phyloP scores from a whole-genome alignment of 2,888 invertebrate species.

The Volucella bombylans region DNA sequence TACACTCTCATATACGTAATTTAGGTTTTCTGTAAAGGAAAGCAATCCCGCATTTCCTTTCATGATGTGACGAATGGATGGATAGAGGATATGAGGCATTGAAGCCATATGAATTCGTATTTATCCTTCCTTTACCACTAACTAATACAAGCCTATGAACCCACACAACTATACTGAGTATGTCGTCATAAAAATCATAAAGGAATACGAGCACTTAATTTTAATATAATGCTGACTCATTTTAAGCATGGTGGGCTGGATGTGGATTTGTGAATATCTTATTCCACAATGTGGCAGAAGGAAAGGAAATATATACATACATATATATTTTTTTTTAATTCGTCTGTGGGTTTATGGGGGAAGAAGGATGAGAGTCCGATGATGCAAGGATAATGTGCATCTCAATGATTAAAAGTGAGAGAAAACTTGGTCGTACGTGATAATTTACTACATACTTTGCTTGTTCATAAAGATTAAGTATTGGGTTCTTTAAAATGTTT shows the following conservation, averaged over 20 bases:
- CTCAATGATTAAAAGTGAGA: constrained; percentile 65
- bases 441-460: constrained; percentile 13
- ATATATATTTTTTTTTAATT: background rate
- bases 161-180: constrained; percentile 22
- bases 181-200: constrained; percentile 64
- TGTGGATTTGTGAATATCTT: constrained; percentile 65
- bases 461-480: background rate
- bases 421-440: constrained; percentile 60
- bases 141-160: constrained; percentile 11
- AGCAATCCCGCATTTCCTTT: constrained; percentile 74
- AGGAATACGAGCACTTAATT: constrained; percentile 70
- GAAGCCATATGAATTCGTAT: constrained; percentile 70
- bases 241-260: constrained; percentile 45
- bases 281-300: constrained; percentile 39
- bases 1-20: constrained; percentile 35
- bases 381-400: constrained; percentile 72
- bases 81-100: constrained; percentile 52
- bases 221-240: constrained; percentile 70
- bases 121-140: constrained; percentile 36
- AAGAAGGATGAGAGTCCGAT: constrained; percentile 46
- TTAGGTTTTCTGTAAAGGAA: constrained; percentile 62
- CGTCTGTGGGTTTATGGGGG: constrained; percentile 11
- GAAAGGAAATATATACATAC: background rate
- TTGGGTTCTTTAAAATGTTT: too few relatives aligned
- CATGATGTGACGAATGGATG: constrained; percentile 65